phyloP scores from a whole-genome alignment of 2,113 vertebrate species.

The Globicephala melas region DNA sequence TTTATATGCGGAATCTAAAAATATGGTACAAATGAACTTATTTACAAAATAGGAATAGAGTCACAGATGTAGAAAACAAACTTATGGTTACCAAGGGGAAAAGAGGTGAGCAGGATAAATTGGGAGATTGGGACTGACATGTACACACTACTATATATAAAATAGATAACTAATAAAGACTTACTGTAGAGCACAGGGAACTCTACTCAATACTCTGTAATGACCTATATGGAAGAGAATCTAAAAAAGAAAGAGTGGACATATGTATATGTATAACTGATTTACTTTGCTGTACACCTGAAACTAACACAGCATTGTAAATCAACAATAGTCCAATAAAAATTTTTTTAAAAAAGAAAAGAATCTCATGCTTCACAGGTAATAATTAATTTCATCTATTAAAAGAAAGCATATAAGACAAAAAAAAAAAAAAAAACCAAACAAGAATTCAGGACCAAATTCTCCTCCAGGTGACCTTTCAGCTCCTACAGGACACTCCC shows the following conservation, averaged over 20 bases:
- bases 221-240: background rate
- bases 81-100: background rate
- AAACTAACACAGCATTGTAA: background rate
- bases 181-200: background rate
- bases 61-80: background rate
- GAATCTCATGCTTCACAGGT: background rate
- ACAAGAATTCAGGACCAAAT: background rate
- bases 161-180: background rate
- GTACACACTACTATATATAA: background rate
- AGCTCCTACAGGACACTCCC: background rate
- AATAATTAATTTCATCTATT: background rate
- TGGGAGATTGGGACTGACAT: background rate
- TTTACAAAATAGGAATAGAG: background rate
- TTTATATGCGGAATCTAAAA: background rate
- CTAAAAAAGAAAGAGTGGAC: background rate
- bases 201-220: background rate
- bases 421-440: background rate
- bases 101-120: background rate
- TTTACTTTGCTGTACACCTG: background rate
- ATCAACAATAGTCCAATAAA: background rate
- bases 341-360: background rate
- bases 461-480: background rate
- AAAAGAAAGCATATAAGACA: background rate
- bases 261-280: background rate
- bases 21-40: background rate